These are phyloP conservation scores for Tetranychus piercei DNA, from an alignment of 2,888 invertebrate genomes.

Conservation along the genomic window DNA sequence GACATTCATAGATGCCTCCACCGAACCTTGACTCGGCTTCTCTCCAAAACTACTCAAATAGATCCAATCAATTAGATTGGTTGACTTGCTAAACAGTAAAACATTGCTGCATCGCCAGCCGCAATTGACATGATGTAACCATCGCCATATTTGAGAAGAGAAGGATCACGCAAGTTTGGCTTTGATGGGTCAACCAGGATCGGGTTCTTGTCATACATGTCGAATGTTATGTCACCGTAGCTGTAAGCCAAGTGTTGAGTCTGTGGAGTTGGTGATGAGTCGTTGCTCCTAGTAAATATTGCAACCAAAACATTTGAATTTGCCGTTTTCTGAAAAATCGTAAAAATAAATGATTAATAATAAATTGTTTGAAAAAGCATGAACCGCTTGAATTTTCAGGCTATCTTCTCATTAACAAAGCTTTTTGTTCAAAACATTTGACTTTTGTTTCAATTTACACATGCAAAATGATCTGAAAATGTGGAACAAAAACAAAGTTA, in stretches of 20 bases:
- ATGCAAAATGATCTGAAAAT: too few species aligned
- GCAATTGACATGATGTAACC: conserved; percentile 13
- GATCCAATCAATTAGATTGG: too few species aligned
- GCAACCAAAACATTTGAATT: conserved; percentile 10
- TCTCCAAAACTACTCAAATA: too few species aligned
- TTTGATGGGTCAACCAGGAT: conserved; percentile 7
- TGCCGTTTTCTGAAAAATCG: not conserved
- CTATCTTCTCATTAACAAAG: too few species aligned
- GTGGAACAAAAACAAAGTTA: too few species aligned
- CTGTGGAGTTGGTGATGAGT: not conserved
- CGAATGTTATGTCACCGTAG: conserved; percentile 11
- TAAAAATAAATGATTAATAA: not conserved
- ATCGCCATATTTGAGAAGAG: conserved; percentile 8
- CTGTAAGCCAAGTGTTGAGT: conserved; percentile 15
- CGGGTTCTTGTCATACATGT: conserved; percentile 14
- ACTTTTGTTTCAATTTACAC: too few species aligned
- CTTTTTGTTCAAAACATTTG: too few species aligned
- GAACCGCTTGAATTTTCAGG: too few species aligned
- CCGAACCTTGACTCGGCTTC: too few species aligned
- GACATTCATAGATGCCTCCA: too few species aligned
- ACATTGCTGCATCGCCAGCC: conserved; percentile 6
- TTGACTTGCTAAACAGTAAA: conserved; percentile 18
- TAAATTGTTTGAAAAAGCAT: too few species aligned
- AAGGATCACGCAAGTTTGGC: conserved; percentile 16
- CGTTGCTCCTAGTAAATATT: conserved; percentile 1